Percentiles rank a stretch among this genome's conserved stretches.
Evolutionary conservation across 2,113 vertebrate species (phyloP).

Genomic region (Xiphophorus couchianus): DNA sequence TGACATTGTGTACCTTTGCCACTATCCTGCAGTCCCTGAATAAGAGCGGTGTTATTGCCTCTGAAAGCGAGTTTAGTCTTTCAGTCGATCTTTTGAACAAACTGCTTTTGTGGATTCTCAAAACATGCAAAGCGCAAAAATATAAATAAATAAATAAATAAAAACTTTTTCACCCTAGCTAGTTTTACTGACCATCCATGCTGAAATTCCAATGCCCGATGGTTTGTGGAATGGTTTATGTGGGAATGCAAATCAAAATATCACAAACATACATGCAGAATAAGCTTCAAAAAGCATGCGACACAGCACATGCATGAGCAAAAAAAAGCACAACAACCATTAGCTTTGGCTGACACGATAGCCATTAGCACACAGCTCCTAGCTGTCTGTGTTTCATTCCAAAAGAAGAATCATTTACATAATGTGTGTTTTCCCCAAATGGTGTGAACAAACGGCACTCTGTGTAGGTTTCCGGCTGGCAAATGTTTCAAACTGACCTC

Average conservation of each 20-base stretch:
- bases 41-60: slow-evolving; percentile 32
- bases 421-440: slow-evolving; percentile 81
- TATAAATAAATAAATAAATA: not conserved
- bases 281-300: slow-evolving; percentile 4
- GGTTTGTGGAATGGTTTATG: slow-evolving; percentile 2
- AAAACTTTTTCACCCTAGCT: slow-evolving; percentile 40
- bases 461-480: slow-evolving; percentile 79
- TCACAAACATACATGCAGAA: not conserved
- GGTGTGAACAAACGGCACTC: slow-evolving; percentile 76
- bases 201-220: slow-evolving; percentile 6
- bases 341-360: slow-evolving; percentile 76
- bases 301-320: slow-evolving; percentile 18
- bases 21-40: slow-evolving; percentile 4
- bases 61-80: not conserved
- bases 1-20: slow-evolving; percentile 56
- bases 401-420: slow-evolving; percentile 82
- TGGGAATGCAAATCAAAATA: slow-evolving; percentile 5
- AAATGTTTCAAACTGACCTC: slow-evolving; percentile 84
- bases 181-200: not conserved
- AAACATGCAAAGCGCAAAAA: slow-evolving; percentile 44
- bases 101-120: slow-evolving; percentile 39
- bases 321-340: slow-evolving; percentile 56
- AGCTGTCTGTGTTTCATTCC: slow-evolving; percentile 71
- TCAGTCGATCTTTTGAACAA: slow-evolving; percentile 30
- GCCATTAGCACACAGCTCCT: slow-evolving; percentile 74